These are phyloP conservation scores for Enteromius paludinosus DNA, from an alignment of 2,797 vertebrate species.

Conservation along the genomic window DNA sequence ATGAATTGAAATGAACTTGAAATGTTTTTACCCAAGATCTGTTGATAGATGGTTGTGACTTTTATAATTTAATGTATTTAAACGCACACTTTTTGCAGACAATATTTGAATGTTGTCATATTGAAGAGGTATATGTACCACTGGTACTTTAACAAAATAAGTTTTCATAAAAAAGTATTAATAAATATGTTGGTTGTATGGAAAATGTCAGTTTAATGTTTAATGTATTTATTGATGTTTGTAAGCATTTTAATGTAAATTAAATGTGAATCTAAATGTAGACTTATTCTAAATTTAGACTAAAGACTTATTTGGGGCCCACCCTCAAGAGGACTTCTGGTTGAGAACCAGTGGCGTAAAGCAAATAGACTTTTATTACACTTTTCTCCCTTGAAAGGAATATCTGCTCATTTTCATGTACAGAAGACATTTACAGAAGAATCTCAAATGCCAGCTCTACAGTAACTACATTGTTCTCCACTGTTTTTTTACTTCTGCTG, in stretches of 20 bases:
- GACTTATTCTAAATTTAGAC: too few species aligned
- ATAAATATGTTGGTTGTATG: too few species aligned
- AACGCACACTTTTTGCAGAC: too few species aligned
- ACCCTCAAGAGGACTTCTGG: neutral
- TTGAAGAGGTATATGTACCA: too few species aligned
- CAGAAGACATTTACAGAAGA: neutral
- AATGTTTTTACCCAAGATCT: neutral
- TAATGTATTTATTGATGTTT: too few species aligned
- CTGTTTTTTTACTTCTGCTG: neutral
- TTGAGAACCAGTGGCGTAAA: neutral
- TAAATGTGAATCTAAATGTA: neutral
- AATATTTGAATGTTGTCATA: too few species aligned
- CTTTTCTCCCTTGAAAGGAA: neutral
- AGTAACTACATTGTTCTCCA: neutral
- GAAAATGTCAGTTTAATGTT: too few species aligned
- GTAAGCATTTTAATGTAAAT: neutral
- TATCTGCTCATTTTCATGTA: neutral
- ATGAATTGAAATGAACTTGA: slow-evolving; percentile 12
- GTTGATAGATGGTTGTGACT: neutral
- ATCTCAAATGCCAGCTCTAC: neutral
- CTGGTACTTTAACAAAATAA: neutral
- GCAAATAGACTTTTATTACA: neutral
- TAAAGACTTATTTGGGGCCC: neutral
- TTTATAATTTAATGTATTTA: too few species aligned
- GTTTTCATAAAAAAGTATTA: too few species aligned